phyloP scores from a whole-genome alignment of 2,113 vertebrate species.

The Pachycephala philippinensis region DNA sequence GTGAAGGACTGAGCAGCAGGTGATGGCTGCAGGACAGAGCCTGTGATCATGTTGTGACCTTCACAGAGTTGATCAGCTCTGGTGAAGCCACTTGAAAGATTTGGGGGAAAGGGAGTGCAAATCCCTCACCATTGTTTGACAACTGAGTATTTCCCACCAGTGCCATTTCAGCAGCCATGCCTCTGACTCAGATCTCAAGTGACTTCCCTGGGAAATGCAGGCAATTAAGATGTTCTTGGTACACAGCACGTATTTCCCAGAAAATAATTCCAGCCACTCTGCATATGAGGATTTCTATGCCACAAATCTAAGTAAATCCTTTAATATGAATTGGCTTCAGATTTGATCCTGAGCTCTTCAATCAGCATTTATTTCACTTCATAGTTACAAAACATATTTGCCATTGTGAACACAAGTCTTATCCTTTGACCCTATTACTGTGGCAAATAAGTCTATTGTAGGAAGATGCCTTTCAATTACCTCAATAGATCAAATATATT shows the following conservation, averaged over 20 bases:
- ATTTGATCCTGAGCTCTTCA: not conserved
- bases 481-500: not conserved
- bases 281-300: not conserved
- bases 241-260: not conserved
- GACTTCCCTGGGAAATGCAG: not conserved
- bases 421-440: not conserved
- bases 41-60: not conserved
- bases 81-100: not conserved
- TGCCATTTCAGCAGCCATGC: not conserved
- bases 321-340: conserved; percentile 36
- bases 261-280: not conserved
- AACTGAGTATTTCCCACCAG: not conserved
- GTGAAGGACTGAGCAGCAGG: not conserved
- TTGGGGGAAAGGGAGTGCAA: not conserved
- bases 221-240: not conserved
- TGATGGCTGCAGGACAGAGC: not conserved
- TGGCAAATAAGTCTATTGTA: not conserved
- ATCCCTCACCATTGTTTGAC: not conserved
- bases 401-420: not conserved
- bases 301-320: conserved; percentile 35
- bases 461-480: not conserved
- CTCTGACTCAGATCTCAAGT: not conserved
- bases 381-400: not conserved
- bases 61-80: not conserved
- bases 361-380: not conserved